Evolutionary conservation across 2,888 invertebrate species (phyloP).

Genomic region (Laspeyria flexula): DNA sequence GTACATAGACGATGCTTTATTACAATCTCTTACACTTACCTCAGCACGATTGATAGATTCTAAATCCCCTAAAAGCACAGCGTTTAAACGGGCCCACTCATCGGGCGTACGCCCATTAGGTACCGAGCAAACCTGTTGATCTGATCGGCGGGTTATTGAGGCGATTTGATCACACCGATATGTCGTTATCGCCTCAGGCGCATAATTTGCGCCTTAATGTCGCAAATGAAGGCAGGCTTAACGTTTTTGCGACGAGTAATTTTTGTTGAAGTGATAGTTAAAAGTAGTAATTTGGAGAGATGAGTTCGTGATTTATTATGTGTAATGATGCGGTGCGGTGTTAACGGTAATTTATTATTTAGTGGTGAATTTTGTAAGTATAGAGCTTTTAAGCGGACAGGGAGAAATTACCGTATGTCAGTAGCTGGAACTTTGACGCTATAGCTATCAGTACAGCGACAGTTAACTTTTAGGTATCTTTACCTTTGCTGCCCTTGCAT

Average conservation of each 20-base stretch:
- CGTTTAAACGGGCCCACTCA: constrained; percentile 28
- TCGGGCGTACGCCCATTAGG: constrained; percentile 36
- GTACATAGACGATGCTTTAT: neutral
- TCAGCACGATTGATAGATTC: neutral
- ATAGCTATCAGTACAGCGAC: no score
- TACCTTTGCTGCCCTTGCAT: no score
- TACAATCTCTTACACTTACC: neutral
- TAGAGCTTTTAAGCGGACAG: no score
- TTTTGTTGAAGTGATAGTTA: constrained; percentile 25
- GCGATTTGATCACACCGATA: constrained; percentile 63
- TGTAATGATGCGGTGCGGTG: neutral
- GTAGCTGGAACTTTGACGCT: no score
- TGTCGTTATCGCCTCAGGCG: constrained; percentile 63
- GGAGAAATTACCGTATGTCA: no score
- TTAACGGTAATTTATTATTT: neutral
- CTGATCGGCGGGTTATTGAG: constrained; percentile 50
- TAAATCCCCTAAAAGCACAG: neutral
- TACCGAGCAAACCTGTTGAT: constrained; percentile 49
- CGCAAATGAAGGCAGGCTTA: constrained; percentile 50
- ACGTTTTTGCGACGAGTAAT: constrained; percentile 23
- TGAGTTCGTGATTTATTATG: constrained; percentile 4
- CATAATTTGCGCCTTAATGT: constrained; percentile 65
- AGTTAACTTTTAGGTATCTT: no score
- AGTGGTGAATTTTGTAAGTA: no score
- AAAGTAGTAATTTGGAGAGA: constrained; percentile 27